phyloP scores from a whole-genome alignment of 2,797 vertebrate genomes.

The Esox lucius region DNA sequence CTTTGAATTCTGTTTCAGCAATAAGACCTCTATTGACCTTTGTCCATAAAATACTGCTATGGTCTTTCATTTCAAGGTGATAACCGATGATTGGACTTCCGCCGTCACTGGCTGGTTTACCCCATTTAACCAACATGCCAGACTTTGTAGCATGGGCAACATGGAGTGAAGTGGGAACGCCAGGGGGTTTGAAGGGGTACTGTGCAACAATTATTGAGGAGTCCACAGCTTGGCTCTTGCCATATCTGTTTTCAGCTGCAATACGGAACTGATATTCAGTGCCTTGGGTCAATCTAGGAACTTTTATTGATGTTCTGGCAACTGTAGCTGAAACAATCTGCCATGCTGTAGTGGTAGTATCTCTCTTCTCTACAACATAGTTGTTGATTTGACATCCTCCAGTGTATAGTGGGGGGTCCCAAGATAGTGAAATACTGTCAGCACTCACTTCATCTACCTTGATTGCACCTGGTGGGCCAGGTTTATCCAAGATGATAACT shows the following conservation, averaged over 20 bases:
- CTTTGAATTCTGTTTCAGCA: slow-evolving; percentile 87
- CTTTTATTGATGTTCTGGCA: slow-evolving; percentile 93
- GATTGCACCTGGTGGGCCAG: slow-evolving; percentile 86
- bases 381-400: slow-evolving; percentile 96
- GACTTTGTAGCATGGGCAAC: slow-evolving; percentile 87
- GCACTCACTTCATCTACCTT: slow-evolving; percentile 89
- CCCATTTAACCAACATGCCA: slow-evolving; percentile 87
- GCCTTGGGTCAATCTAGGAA: slow-evolving; percentile 85
- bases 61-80: slow-evolving; percentile 90
- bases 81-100: slow-evolving; percentile 88
- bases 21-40: slow-evolving; percentile 89
- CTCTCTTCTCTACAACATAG: slow-evolving; percentile 94
- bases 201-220: slow-evolving; percentile 86
- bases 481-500: slow-evolving; percentile 91
- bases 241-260: slow-evolving; percentile 94
- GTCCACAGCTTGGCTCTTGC: slow-evolving; percentile 86
- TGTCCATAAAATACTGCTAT: slow-evolving; percentile 95
- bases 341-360: slow-evolving; percentile 90
- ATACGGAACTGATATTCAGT: slow-evolving; percentile 95
- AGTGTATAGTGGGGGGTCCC: slow-evolving; percentile 88
- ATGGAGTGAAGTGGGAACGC: slow-evolving; percentile 81
- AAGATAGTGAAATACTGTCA: slow-evolving; percentile 88
- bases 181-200: slow-evolving; percentile 92
- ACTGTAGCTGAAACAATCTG: slow-evolving; percentile 91
- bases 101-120: slow-evolving; percentile 86